Conservation (phyloP, 92 coral and sea anemone species). For the Epizoanthus illoricatus region DNA sequence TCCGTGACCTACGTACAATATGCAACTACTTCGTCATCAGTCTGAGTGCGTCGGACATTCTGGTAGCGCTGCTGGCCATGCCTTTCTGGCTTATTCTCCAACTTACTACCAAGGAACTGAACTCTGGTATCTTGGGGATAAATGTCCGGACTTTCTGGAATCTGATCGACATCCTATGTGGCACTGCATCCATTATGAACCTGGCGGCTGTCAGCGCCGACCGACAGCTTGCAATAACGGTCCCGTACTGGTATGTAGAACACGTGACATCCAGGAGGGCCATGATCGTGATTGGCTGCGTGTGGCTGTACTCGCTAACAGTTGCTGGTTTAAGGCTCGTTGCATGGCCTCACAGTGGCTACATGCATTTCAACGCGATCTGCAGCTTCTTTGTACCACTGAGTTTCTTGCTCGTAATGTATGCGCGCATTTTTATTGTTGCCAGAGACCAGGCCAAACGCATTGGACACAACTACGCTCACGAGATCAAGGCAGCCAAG, state of each 20-base stretch:
- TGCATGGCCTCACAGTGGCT: conserved; percentile 47
- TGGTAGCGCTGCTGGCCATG: conserved; percentile 82
- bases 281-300: conserved; percentile 58
- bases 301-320: conserved; percentile 77
- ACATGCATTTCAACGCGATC: conserved; percentile 61
- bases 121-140: conserved; percentile 33
- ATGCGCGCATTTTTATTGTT: conserved; percentile 81
- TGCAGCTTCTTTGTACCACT: conserved; percentile 80
- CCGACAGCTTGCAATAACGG: conserved; percentile 89
- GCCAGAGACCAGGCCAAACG: conserved; percentile 89
- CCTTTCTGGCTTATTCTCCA: conserved; percentile 87
- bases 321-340: conserved; percentile 59
- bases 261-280: conserved; percentile 83
- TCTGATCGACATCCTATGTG: conserved; percentile 75
- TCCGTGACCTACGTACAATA: conserved; percentile 89
- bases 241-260: conserved; percentile 83
- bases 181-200: conserved; percentile 84
- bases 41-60: conserved; percentile 81
- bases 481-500: conserved; percentile 94
- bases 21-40: conserved; percentile 92
- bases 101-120: conserved; percentile 55
- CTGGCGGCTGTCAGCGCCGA: conserved; percentile 90
- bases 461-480: conserved; percentile 76
- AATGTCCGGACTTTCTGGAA: conserved; percentile 56
- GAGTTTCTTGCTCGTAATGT: conserved; percentile 80